Evolutionary conservation across 2,797 vertebrate genomes (phyloP), one percentile per base, ranked within the genome.

Genomic region (Gouania willdenowi): DNA sequence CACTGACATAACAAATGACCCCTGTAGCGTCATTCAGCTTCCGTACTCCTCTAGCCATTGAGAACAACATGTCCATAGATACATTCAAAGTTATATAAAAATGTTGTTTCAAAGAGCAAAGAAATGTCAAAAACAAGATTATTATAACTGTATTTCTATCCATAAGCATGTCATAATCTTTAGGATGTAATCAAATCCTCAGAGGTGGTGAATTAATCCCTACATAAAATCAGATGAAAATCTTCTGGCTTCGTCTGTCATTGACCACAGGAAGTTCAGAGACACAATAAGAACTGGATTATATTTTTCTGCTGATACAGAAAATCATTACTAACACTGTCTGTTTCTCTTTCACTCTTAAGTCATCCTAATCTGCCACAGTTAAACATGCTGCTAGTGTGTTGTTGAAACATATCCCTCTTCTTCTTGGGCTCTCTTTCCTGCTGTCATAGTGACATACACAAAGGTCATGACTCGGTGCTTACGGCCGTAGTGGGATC

Each of bases 271-370:
- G 8, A 21, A 57, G 34, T 20, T 4, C 5, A 43, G 56, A 56
- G 53, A 48, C 27, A 58, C 29, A 51, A 36, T 58, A 69, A 60
- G 54, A 72, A 70, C 43, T 41, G 53, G 64, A 82, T 70, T 73
- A 72, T 61, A 38, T 52, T 66, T 26, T 44, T 42, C 17, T 17
- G 8, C 40, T 41, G 39, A 57, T 30, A 61, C 24, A 47, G 41
- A 63, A 62, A 66, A 69, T 57, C 39, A 41, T 68, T 70, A 58
- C 41, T 58, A 61, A 46, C 25, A 21, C 22, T 24, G 8, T 40
- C 16, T 30, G 17, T 9, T 27, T 39, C 40, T 57, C 18, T 37
- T 33, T 34, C 18, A 8, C 47, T 44, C 24, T 15, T 31, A 34
- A 58, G 22, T 14, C 31, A 19, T 42, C 50, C 42, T 30, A 41